Evolutionary conservation across 1,140 invertebrate genomes (phyloP).

Genomic region (Nylanderia fulva): DNA sequence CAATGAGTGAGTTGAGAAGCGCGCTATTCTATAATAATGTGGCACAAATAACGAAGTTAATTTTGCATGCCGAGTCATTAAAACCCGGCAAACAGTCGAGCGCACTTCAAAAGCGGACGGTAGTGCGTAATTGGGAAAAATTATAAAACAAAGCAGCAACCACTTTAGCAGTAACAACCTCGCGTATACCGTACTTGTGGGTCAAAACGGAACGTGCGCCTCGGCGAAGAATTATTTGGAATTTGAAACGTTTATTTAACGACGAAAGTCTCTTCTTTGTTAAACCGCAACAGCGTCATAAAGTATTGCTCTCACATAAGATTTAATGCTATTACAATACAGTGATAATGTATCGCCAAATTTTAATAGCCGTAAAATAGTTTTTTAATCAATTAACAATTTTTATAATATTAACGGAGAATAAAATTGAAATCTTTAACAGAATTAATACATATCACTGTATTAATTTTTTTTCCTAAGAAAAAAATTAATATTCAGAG

Average conservation of each 20-base stretch:
- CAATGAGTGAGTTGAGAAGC: conserved; percentile 18
- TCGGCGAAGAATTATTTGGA: conserved; percentile 25
- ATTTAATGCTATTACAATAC: not conserved
- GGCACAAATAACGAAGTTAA: conserved; percentile 71
- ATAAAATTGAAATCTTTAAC: not conserved
- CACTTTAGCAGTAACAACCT: conserved; percentile 64
- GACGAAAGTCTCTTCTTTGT: conserved; percentile 9
- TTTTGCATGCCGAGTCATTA: conserved; percentile 69
- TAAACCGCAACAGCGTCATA: not conserved
- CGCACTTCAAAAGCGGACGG: conserved; percentile 43
- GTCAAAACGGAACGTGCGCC: not conserved
- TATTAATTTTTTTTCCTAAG: not conserved
- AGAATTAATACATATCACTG: not conserved
- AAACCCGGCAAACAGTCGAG: conserved; percentile 69
- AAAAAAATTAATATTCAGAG: not conserved
- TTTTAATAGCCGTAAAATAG: not conserved
- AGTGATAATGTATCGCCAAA: not conserved
- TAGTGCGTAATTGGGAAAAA: conserved; percentile 71
- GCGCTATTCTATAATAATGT: conserved; percentile 55
- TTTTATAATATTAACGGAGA: too few relatives aligned
- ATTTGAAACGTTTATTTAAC: conserved; percentile 53
- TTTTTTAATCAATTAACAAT: not conserved
- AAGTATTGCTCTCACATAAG: not conserved
- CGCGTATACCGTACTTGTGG: not conserved
- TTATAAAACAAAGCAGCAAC: conserved; percentile 67